Evolutionary conservation across 2,797 vertebrate species (phyloP).

Genomic region (Sandelia bainsii): DNA sequence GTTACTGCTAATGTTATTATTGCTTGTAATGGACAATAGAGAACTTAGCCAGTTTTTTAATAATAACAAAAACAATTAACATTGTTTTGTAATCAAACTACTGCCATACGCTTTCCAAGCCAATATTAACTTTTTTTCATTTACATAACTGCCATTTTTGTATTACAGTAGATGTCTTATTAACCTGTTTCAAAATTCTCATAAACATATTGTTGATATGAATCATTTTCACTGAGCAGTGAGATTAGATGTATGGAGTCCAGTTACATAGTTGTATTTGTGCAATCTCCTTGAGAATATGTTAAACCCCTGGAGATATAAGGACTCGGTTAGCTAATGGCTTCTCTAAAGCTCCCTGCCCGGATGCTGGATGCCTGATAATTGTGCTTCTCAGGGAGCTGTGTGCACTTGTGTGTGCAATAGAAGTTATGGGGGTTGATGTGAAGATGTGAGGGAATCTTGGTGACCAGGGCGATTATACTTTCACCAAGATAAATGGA

Average conservation of each 20-base stretch:
- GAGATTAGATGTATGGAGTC: conserved; percentile 35
- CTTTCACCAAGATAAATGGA: conserved; percentile 36
- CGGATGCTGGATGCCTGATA: conserved; percentile 39
- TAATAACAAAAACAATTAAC: conserved; percentile 4
- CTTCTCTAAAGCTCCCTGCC: conserved; percentile 38
- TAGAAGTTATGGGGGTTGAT: conserved; percentile 19
- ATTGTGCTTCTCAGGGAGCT: conserved; percentile 50
- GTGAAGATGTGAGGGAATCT: conserved; percentile 16
- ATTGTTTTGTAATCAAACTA: conserved; percentile 16
- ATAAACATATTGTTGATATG: conserved; percentile 12
- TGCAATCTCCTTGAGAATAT: conserved; percentile 37
- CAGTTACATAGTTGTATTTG: conserved; percentile 21
- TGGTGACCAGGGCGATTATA: conserved; percentile 14
- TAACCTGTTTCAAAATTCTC: not conserved
- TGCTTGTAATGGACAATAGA: conserved; percentile 28
- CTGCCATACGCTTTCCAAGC: not conserved
- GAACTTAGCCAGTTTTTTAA: conserved; percentile 36
- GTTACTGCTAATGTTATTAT: conserved; percentile 19
- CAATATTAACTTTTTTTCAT: conserved; percentile 5
- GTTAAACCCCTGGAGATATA: conserved; percentile 45
- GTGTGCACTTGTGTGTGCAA: conserved; percentile 18
- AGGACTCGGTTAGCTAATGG: conserved; percentile 55
- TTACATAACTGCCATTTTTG: not conserved
- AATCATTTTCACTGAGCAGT: conserved; percentile 22
- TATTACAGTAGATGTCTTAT: not conserved